phyloP scores from a whole-genome alignment of 1,140 invertebrate genomes.

The Zaprionus camerounensis region DNA sequence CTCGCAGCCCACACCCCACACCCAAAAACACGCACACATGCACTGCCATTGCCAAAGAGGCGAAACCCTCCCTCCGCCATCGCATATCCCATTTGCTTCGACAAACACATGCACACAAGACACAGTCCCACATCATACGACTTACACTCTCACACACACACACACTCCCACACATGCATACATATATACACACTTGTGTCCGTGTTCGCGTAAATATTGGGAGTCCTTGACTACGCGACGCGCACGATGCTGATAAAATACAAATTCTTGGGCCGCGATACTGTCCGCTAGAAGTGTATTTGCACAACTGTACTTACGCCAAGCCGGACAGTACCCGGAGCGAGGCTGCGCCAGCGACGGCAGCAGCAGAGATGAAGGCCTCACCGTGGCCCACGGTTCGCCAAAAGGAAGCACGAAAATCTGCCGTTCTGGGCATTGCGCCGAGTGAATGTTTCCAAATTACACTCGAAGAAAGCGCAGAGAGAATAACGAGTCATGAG shows the following conservation, averaged over 20 bases:
- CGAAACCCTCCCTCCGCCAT: conserved; percentile 60
- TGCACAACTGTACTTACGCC: conserved; percentile 80
- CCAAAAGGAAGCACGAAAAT: conserved; percentile 66
- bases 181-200: conserved; percentile 22
- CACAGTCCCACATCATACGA: conserved; percentile 14
- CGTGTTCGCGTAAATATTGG: conserved; percentile 80
- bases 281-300: conserved; percentile 79
- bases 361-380: conserved; percentile 14
- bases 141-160: conserved; percentile 49
- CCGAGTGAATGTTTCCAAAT: conserved; percentile 51
- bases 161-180: conserved; percentile 22
- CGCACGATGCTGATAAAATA: conserved; percentile 83
- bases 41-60: conserved; percentile 49
- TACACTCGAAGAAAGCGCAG: conserved; percentile 38
- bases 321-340: conserved; percentile 69
- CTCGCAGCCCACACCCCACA: conserved; percentile 16
- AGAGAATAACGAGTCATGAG: neutral
- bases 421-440: conserved; percentile 62
- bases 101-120: conserved; percentile 60
- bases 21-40: conserved; percentile 46
- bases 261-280: conserved; percentile 81
- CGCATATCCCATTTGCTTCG: conserved; percentile 79
- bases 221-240: conserved; percentile 82
- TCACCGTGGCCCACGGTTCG: conserved; percentile 71
- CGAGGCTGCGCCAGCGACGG: conserved; percentile 43